A percentile compares a stretch with the other conserved stretches of the same genome.
phyloP scores from a whole-genome alignment of 2,888 invertebrate species.

The Tromatobia lineatoria region DNA sequence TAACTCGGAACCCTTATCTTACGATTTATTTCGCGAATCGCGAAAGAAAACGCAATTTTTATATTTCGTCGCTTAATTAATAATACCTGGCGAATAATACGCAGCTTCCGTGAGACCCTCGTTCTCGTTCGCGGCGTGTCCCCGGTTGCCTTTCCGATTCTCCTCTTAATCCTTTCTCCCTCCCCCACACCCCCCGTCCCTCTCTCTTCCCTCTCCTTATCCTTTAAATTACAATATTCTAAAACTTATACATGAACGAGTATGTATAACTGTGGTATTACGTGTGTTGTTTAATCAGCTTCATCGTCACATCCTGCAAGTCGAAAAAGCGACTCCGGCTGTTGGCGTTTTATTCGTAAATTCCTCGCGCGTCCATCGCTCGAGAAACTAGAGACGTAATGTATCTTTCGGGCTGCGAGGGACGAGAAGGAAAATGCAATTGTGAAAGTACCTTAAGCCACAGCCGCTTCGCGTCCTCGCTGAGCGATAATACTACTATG shows the following conservation, averaged over 20 bases:
- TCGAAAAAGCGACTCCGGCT: slow-evolving; percentile 34
- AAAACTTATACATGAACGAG: slow-evolving; percentile 77
- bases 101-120: slow-evolving; percentile 41
- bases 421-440: slow-evolving; percentile 8
- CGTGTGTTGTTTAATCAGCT: slow-evolving; percentile 26
- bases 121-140: slow-evolving; percentile 64
- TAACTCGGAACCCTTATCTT: slow-evolving; percentile 42
- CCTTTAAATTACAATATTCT: slow-evolving; percentile 73
- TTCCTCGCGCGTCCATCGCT: background rate
- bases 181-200: slow-evolving; percentile 27
- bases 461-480: slow-evolving; percentile 48
- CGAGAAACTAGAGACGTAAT: slow-evolving; percentile 14
- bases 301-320: slow-evolving; percentile 10
- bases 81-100: slow-evolving; percentile 61
- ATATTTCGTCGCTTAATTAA: slow-evolving; percentile 59
- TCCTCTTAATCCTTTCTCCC: background rate
- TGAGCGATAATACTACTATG: slow-evolving; percentile 71
- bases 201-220: slow-evolving; percentile 50
- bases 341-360: slow-evolving; percentile 4
- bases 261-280: slow-evolving; percentile 74
- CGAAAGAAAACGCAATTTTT: slow-evolving; percentile 33
- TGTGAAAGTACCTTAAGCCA: slow-evolving; percentile 33
- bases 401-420: slow-evolving; percentile 10
- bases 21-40: slow-evolving; percentile 23
- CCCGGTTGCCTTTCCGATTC: slow-evolving; percentile 53